Evolutionary conservation across 2,797 vertebrate genomes (phyloP), one percentile per base, ranked within the genome.

Genomic region (Amblyopsis hoosieri): DNA sequence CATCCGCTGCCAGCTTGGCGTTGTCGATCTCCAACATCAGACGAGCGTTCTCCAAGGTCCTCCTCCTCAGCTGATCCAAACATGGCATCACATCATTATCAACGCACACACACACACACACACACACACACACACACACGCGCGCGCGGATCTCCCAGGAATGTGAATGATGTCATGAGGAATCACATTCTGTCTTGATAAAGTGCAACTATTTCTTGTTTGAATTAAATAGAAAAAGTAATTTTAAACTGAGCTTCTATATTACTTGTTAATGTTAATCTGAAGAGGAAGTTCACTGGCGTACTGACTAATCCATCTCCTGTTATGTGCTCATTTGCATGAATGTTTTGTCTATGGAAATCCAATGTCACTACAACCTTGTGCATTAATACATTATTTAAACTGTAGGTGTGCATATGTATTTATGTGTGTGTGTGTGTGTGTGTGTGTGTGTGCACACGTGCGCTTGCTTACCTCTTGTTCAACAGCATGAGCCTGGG

Each of bases 11-110:
- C 79, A 94, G 83, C 76, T 92, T 94, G 54, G 93, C 93, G 2
- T 94, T 94, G 85, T 94, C 93, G 0, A 93, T 93, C 87, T 94
- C 93, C 60, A 94, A 65, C 91, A 93, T 91, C 74, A 94, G 90
- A 45, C 91, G 91, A 46, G 92, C 91, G 0, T 93, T 94, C 79
- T 93, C 91, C 91, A 94, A 69, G 7, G 91, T 93, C 83, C 66
- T 92, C 90, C 89, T 93, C 79, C 91, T 90, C 76, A 94, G 89
- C 93, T 94, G 76, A 58, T 17, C 60, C 60, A 81, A 13, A 72
- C 75, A 64, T 50, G 12, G 0, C 12, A 54, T 33, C 65, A 76
- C 12, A 17, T 11, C 3, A 15, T 55, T 15, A 54, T 8, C 6
- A 33, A 0, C 66, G n/a, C 45, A 47, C 56, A 4, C 60, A 15